These are phyloP conservation scores for Manduca sexta DNA, from an alignment of 1,140 invertebrate species.

Conservation along the genomic window DNA sequence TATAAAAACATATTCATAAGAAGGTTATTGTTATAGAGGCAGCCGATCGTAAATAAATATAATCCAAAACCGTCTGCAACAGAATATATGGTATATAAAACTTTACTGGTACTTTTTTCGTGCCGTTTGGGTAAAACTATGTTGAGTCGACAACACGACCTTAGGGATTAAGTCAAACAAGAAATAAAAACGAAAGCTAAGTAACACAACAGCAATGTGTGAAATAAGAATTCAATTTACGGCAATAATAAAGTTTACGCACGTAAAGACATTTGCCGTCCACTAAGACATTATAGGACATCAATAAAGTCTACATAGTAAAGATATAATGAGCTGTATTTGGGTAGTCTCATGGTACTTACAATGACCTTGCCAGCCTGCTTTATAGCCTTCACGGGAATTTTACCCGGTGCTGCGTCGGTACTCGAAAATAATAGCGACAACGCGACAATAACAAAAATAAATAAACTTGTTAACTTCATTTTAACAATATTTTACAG, in stretches of 20 bases:
- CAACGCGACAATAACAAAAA: conserved; percentile 6
- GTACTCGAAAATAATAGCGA: background rate
- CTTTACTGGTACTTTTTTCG: no score
- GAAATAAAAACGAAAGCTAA: no score
- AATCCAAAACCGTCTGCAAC: no score
- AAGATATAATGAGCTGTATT: background rate
- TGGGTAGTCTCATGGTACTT: conserved; percentile 1
- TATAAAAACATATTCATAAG: background rate
- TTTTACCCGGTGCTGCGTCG: conserved; percentile 4
- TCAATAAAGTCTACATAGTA: background rate
- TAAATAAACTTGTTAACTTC: conserved; percentile 12
- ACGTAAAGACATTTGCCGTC: no score
- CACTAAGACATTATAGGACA: background rate
- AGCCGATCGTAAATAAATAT: background rate
- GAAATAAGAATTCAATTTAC: background rate
- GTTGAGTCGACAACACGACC: no score
- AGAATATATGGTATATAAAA: no score
- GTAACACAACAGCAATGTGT: no score
- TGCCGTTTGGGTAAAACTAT: no score
- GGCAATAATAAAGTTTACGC: background rate
- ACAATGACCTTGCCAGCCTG: conserved; percentile 14
- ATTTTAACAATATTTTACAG: background rate
- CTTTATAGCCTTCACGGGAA: conserved; percentile 10
- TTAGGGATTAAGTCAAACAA: no score
- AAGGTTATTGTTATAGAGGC: background rate